Conservation (phyloP, 2,888 invertebrate species). For the Pollenia amentaria region DNA sequence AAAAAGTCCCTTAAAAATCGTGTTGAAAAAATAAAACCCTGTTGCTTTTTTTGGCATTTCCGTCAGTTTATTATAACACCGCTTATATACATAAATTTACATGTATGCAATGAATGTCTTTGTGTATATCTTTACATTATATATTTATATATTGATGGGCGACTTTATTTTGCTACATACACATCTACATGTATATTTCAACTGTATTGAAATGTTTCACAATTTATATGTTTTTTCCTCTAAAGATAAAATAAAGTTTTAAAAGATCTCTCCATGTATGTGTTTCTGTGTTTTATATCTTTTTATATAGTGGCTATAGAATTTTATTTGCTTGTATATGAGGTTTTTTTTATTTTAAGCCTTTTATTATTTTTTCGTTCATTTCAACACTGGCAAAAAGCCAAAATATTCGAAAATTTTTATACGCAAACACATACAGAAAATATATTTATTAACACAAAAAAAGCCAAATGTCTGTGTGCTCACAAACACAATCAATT, state of each 20-base stretch:
- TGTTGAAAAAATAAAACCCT: neutral
- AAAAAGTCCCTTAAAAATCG: too few species aligned
- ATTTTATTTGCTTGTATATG: constrained; percentile 49
- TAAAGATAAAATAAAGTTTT: constrained; percentile 29
- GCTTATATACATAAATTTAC: too few species aligned
- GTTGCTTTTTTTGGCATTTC: neutral
- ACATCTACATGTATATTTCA: constrained; percentile 36
- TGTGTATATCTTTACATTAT: neutral
- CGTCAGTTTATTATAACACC: neutral
- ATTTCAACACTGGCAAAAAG: constrained; percentile 54
- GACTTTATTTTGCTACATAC: neutral
- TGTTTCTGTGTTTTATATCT: neutral
- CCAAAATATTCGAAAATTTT: constrained; percentile 46
- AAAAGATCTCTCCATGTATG: neutral
- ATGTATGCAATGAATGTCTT: neutral
- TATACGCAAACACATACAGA: constrained; percentile 11
- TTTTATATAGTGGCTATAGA: constrained; percentile 18
- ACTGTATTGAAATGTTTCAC: constrained; percentile 38
- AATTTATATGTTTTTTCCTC: neutral
- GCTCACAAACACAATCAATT: constrained; percentile 3
- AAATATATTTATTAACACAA: constrained; percentile 6
- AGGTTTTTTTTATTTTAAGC: constrained; percentile 62
- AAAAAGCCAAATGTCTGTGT: neutral
- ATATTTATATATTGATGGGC: constrained; percentile 28
- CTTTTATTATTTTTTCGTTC: constrained; percentile 16